phyloP scores from a whole-genome alignment of 2,797 vertebrate species.

The Tauraco hartlaubi region DNA sequence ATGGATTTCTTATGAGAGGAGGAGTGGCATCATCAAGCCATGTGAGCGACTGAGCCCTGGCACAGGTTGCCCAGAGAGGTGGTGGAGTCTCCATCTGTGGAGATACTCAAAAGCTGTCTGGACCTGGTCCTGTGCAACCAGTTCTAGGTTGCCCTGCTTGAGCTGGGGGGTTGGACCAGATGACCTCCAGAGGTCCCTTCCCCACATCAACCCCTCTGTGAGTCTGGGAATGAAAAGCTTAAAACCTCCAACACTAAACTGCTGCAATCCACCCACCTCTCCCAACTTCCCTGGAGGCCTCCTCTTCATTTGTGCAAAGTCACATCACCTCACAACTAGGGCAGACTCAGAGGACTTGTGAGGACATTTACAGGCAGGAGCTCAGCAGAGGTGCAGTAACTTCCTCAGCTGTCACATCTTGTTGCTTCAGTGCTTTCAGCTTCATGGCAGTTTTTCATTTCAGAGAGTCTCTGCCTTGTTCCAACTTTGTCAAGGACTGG shows the following conservation, averaged over 20 bases:
- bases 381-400: not conserved
- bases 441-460: not conserved
- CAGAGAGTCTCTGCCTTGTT: not conserved
- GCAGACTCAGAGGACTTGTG: not conserved
- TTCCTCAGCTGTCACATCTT: not conserved
- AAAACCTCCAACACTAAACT: not conserved
- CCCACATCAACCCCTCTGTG: not conserved
- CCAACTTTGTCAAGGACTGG: not conserved
- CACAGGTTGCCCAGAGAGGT: not conserved
- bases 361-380: not conserved
- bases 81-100: not conserved
- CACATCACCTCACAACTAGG: not conserved
- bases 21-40: not conserved
- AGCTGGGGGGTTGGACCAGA: not conserved
- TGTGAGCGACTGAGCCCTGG: not conserved
- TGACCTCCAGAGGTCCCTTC: not conserved
- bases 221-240: not conserved
- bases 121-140: not conserved
- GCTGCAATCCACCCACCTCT: not conserved
- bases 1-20: not conserved
- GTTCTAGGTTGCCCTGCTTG: not conserved
- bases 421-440: accelerated
- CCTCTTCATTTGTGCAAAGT: not conserved
- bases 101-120: not conserved
- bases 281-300: not conserved